phyloP scores from a whole-genome alignment of 2,113 vertebrate genomes.

The Thymallus thymallus region DNA sequence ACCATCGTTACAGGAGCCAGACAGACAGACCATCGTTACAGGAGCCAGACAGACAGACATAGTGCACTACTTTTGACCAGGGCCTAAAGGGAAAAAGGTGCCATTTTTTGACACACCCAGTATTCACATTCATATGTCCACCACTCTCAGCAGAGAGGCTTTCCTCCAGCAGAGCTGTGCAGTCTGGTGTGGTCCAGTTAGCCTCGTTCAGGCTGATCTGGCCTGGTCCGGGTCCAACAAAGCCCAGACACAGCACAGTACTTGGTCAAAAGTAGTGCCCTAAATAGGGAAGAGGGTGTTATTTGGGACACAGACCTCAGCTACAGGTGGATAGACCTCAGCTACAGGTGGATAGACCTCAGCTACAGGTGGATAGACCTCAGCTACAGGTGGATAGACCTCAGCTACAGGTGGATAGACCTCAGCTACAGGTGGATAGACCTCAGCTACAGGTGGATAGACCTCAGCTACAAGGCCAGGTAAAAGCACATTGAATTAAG shows the following conservation, averaged over 20 bases:
- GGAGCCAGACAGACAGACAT: too few relatives aligned
- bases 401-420: too few relatives aligned
- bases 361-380: too few relatives aligned
- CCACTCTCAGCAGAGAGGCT: slow-evolving; percentile 25
- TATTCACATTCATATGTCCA: slow-evolving; percentile 52
- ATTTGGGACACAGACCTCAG: neutral
- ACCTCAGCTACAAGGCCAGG: neutral
- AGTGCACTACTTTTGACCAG: neutral
- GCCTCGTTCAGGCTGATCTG: neutral
- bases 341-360: too few relatives aligned
- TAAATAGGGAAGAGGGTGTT: too few relatives aligned
- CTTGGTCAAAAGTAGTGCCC: neutral
- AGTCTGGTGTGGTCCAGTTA: neutral
- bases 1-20: too few relatives aligned
- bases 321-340: neutral
- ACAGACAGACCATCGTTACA: too few relatives aligned
- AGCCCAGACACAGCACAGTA: neutral
- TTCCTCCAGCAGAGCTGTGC: slow-evolving; percentile 29
- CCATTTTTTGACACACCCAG: slow-evolving; percentile 1
- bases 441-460: too few relatives aligned
- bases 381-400: too few relatives aligned
- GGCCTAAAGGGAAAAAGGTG: neutral
- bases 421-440: too few relatives aligned
- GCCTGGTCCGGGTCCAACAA: neutral
- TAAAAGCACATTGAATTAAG: slow-evolving; percentile 14